Percentiles rank a stretch among this genome's conserved stretches.
phyloP scores from a whole-genome alignment of 2,888 invertebrate species.

The Sympetrum striolatum region DNA sequence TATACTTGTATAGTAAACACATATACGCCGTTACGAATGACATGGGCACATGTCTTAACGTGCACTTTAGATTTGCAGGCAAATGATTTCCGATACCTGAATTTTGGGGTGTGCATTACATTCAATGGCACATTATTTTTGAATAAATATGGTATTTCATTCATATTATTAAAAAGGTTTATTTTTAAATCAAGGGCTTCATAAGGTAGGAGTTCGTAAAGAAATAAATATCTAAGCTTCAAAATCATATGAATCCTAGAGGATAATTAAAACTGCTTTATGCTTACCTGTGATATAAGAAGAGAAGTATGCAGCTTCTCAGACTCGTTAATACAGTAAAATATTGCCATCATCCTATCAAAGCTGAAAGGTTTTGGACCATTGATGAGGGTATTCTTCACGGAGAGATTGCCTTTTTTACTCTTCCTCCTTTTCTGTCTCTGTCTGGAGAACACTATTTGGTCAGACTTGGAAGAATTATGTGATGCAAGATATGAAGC shows the following conservation, averaged over 20 bases:
- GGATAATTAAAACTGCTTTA: constrained; percentile 18
- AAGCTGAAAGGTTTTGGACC: constrained; percentile 86
- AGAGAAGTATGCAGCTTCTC: constrained; percentile 85
- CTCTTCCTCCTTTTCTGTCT: constrained; percentile 55
- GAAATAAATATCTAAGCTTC: no score
- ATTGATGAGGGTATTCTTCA: constrained; percentile 53
- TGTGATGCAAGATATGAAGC: constrained; percentile 93
- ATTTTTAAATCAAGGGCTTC: no score
- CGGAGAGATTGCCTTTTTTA: constrained; percentile 68
- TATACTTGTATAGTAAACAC: no score
- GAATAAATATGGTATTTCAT: no score
- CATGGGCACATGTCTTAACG: no score
- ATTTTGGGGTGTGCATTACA: no score
- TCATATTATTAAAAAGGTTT: no score
- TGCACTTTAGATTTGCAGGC: no score
- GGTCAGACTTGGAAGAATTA: constrained; percentile 88
- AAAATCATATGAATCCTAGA: background rate
- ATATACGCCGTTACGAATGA: no score
- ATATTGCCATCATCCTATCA: constrained; percentile 84
- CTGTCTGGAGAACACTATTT: constrained; percentile 76
- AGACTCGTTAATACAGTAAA: constrained; percentile 86
- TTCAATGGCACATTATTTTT: no score
- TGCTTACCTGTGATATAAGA: constrained; percentile 75
- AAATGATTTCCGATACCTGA: no score
- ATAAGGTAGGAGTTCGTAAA: no score